A percentile compares a stretch with the other conserved stretches of the same genome.
phyloP scores from a whole-genome alignment of 2,888 invertebrate genomes.

The Thymelicus lineola region DNA sequence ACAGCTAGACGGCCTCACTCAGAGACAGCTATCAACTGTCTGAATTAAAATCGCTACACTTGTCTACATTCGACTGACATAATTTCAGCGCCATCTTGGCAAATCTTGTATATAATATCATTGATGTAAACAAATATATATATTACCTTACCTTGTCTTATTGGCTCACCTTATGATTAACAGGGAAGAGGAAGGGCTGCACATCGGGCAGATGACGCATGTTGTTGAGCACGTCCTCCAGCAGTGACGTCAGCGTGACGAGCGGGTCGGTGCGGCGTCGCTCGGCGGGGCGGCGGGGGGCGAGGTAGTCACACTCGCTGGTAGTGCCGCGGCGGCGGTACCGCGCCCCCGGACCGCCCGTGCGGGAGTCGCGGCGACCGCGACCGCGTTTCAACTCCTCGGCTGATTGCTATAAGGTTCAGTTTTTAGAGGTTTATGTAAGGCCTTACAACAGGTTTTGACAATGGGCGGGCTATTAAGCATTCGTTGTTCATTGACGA shows the following conservation, averaged over 20 bases:
- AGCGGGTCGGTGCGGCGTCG: conserved; percentile 97
- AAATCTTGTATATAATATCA: too few species aligned
- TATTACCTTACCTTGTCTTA: too few species aligned
- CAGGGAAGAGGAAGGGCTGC: conserved; percentile 96
- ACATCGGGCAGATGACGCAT: conserved; percentile 96
- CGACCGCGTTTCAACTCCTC: conserved; percentile 91
- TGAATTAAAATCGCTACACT: too few species aligned
- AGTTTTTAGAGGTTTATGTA: too few species aligned
- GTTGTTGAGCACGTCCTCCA: conserved; percentile 96
- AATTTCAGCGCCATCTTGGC: too few species aligned
- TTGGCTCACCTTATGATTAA: conserved; percentile 91
- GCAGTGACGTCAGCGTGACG: conserved; percentile 95
- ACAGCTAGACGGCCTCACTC: too few species aligned
- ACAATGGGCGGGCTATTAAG: too few species aligned
- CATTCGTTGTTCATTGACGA: too few species aligned
- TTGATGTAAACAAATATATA: too few species aligned
- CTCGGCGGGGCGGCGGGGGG: conserved; percentile 87
- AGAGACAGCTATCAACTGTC: too few species aligned
- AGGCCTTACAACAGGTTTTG: too few species aligned
- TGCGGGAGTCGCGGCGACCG: conserved; percentile 88
- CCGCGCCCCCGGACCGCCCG: conserved; percentile 59
- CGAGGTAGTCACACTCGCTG: conserved; percentile 92
- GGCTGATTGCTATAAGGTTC: conserved; percentile 92
- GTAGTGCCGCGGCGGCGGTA: conserved; percentile 68
- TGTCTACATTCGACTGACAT: too few species aligned